Percentiles rank a stretch among this genome's conserved stretches.
Evolutionary conservation across 2,888 invertebrate genomes (phyloP).

Genomic region (Aleiodes testaceus): DNA sequence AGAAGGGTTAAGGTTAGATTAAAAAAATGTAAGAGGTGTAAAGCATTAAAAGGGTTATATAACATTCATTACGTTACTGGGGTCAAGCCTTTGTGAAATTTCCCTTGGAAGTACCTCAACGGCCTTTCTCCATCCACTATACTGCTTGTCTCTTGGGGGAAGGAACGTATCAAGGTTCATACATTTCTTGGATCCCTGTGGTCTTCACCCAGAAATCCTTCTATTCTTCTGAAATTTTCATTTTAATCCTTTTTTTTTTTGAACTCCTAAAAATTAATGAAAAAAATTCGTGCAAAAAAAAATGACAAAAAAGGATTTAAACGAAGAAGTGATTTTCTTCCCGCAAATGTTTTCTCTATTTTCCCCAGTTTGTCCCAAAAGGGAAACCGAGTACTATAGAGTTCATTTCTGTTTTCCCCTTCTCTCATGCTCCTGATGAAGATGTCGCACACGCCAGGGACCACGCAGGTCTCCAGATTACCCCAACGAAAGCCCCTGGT

Average conservation of each 20-base stretch:
- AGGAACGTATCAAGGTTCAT: slow-evolving; percentile 50
- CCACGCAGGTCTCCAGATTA: slow-evolving; percentile 64
- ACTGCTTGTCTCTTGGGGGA: slow-evolving; percentile 59
- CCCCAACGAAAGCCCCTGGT: slow-evolving; percentile 67
- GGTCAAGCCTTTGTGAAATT: slow-evolving; percentile 71
- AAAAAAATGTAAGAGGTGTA: slow-evolving; percentile 73
- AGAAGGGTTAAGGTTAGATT: slow-evolving; percentile 38
- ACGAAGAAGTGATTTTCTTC: slow-evolving; percentile 47
- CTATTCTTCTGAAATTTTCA: background rate
- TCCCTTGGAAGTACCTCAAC: slow-evolving; percentile 63
- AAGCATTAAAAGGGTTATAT: slow-evolving; percentile 73
- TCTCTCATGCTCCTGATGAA: slow-evolving; percentile 67
- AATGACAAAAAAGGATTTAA: no score
- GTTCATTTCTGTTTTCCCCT: slow-evolving; percentile 14
- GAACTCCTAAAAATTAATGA: no score
- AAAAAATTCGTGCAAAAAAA: no score
- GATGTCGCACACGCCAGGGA: slow-evolving; percentile 73
- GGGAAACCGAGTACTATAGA: slow-evolving; percentile 45
- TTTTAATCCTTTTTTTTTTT: no score
- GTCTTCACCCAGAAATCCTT: background rate
- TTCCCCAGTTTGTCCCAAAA: slow-evolving; percentile 41
- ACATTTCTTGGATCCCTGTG: slow-evolving; percentile 44
- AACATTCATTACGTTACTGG: slow-evolving; percentile 71
- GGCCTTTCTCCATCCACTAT: slow-evolving; percentile 47
- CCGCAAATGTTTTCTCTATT: slow-evolving; percentile 29